These are phyloP conservation scores for Engystomops pustulosus DNA, from an alignment of 2,113 vertebrate species.

Conservation along the genomic window DNA sequence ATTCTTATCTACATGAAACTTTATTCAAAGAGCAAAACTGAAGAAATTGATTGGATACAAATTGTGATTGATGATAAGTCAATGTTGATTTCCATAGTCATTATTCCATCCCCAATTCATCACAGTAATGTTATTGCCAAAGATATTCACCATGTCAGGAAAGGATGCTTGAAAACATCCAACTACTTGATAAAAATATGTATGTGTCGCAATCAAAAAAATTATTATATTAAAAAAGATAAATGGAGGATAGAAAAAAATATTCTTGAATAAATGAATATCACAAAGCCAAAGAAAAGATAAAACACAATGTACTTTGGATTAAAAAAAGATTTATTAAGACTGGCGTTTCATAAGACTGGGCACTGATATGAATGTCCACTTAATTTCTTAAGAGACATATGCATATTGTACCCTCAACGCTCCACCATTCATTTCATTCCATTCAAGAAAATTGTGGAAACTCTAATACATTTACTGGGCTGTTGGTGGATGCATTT, in stretches of 20 bases:
- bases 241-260: background rate
- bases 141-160: slow-evolving; percentile 82
- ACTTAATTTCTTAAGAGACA: too few species aligned
- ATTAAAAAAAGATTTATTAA: too few species aligned
- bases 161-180: slow-evolving; percentile 69
- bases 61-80: slow-evolving; percentile 87
- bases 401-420: too few species aligned
- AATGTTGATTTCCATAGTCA: slow-evolving; percentile 89
- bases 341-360: too few species aligned
- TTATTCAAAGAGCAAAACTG: slow-evolving; percentile 69
- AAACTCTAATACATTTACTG: too few species aligned
- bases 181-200: slow-evolving; percentile 60
- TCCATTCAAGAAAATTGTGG: too few species aligned
- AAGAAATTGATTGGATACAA: slow-evolving; percentile 80
- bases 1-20: slow-evolving; percentile 76
- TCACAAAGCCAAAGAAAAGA: background rate
- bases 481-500: too few species aligned
- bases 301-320: too few species aligned
- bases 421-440: too few species aligned
- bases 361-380: too few species aligned
- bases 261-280: background rate
- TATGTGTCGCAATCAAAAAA: background rate
- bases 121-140: slow-evolving; percentile 86
- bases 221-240: background rate
- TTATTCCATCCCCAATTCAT: slow-evolving; percentile 85